Conservation (phyloP, 2,888 invertebrate species). For the Embidobia sp. region DNA sequence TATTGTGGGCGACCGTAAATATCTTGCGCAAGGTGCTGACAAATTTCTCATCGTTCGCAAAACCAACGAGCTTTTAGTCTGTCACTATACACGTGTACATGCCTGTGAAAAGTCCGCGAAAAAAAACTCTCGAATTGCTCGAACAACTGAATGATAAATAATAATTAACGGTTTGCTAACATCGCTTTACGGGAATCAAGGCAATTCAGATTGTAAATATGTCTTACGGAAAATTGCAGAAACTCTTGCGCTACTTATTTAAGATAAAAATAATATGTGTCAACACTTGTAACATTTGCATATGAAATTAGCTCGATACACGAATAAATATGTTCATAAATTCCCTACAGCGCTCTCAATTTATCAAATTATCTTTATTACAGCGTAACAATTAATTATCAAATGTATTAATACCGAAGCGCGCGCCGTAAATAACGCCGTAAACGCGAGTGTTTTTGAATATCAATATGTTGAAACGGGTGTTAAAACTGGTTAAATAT, state of each 20-base stretch:
- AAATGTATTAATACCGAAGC: constrained; percentile 27
- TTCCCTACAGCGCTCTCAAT: constrained; percentile 43
- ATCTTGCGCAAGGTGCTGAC: constrained; percentile 56
- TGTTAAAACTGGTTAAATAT: constrained; percentile 57
- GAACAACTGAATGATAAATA: constrained; percentile 35
- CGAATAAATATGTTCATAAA: constrained; percentile 56
- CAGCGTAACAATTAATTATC: constrained; percentile 45
- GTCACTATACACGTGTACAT: not conserved
- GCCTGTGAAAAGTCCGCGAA: no score
- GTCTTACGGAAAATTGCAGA: constrained; percentile 60
- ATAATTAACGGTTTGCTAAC: constrained; percentile 50
- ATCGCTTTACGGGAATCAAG: constrained; percentile 55
- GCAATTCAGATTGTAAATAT: constrained; percentile 63
- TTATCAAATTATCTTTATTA: constrained; percentile 45
- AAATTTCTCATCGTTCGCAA: constrained; percentile 52
- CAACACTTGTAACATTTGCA: constrained; percentile 53
- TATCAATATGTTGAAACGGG: constrained; percentile 35
- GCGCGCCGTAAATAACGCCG: constrained; percentile 7
- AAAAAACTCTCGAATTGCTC: constrained; percentile 12
- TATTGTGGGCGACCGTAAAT: constrained; percentile 40
- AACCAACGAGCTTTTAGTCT: constrained; percentile 28
- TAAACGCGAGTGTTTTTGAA: constrained; percentile 15
- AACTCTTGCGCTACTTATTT: constrained; percentile 61
- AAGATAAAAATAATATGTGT: constrained; percentile 62
- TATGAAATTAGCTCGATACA: constrained; percentile 55